Evolutionary conservation across 1,140 invertebrate genomes (phyloP).

Genomic region (Hylyphantes graminicola): DNA sequence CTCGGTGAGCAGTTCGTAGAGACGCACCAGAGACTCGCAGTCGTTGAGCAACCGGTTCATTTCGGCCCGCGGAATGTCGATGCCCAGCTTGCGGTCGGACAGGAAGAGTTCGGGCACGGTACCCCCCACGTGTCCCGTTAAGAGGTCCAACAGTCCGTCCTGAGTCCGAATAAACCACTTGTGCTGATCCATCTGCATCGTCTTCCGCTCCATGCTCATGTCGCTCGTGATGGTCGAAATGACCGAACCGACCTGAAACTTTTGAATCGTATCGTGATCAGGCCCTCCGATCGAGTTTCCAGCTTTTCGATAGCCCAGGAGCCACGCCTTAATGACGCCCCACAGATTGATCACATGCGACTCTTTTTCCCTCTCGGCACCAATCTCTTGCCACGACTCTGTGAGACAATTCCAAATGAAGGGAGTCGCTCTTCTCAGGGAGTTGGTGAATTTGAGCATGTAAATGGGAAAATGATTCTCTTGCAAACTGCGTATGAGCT

Average conservation of each 20-base stretch:
- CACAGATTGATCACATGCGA: background rate
- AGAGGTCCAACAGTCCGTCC: constrained; percentile 12
- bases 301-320: background rate
- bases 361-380: background rate
- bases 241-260: background rate
- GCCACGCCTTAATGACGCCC: background rate
- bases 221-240: constrained; percentile 1
- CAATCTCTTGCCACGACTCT: constrained; percentile 34
- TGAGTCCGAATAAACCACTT: constrained; percentile 15
- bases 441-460: background rate
- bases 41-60: background rate
- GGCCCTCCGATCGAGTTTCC: constrained; percentile 6
- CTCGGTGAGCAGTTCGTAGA: background rate
- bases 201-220: constrained; percentile 11
- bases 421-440: background rate
- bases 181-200: constrained; percentile 33
- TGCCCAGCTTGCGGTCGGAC: background rate
- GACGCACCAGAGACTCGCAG: background rate
- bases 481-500: constrained; percentile 1
- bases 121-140: constrained; percentile 38
- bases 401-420: constrained; percentile 30
- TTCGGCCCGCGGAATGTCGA: background rate
- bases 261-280: background rate
- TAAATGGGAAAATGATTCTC: constrained; percentile 17
- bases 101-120: constrained; percentile 22